These are phyloP conservation scores for Carcina quercana DNA, from an alignment of 2,888 invertebrate species.

Conservation along the genomic window DNA sequence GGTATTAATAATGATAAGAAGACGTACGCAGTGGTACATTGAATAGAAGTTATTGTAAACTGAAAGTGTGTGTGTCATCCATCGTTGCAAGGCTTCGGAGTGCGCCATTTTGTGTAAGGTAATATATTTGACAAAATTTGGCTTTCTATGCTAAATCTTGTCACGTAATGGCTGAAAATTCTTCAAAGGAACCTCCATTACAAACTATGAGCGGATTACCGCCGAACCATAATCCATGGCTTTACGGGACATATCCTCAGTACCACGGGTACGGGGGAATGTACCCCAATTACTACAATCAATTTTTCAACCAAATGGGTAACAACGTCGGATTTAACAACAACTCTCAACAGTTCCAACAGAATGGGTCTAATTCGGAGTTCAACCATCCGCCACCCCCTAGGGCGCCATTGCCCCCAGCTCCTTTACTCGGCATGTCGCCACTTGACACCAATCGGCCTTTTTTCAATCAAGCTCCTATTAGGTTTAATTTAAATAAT, in stretches of 20 bases:
- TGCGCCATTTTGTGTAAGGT: conserved; percentile 41
- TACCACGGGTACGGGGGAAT: conserved; percentile 56
- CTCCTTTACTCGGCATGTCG: conserved; percentile 59
- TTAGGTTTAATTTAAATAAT: conserved; percentile 63
- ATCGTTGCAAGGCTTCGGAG: too few relatives aligned
- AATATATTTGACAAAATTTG: conserved; percentile 9
- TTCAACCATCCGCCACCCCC: conserved; percentile 43
- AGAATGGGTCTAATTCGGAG: conserved; percentile 39
- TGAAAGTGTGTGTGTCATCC: too few relatives aligned
- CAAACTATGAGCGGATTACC: conserved; percentile 63
- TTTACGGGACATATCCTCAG: conserved; percentile 54
- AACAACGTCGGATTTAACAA: conserved; percentile 39
- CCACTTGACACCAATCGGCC: conserved; percentile 57
- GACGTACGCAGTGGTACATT: too few relatives aligned
- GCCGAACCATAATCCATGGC: conserved; percentile 58
- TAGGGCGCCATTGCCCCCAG: conserved; percentile 47
- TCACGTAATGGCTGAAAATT: conserved; percentile 49
- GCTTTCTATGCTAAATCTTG: not conserved
- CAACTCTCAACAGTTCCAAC: conserved; percentile 45
- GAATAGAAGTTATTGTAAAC: too few relatives aligned
- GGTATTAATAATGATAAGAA: too few relatives aligned
- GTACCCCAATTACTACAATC: conserved; percentile 67
- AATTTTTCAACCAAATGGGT: conserved; percentile 62
- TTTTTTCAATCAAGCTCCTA: conserved; percentile 59
- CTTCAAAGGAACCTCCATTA: conserved; percentile 58